These are phyloP conservation scores for Papilio gigon DNA, from an alignment of 2,888 invertebrate genomes.

Conservation along the genomic window DNA sequence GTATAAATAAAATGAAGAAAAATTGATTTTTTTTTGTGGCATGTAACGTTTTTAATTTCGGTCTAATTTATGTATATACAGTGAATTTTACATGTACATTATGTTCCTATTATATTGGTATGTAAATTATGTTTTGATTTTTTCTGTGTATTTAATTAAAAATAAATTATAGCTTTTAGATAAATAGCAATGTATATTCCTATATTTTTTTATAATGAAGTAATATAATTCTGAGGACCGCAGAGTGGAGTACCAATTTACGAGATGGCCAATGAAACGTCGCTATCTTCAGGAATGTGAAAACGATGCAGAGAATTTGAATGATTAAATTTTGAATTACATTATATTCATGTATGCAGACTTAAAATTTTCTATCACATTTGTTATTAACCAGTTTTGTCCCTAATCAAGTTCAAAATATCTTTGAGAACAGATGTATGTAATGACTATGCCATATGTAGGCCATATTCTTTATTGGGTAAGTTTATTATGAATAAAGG, in stretches of 20 bases:
- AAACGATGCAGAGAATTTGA: too few species aligned
- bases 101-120: not conserved
- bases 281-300: too few species aligned
- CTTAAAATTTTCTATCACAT: not conserved
- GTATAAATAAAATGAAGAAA: not conserved
- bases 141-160: not conserved
- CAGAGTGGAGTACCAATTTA: too few species aligned
- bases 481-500: constrained; percentile 35
- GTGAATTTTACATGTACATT: constrained; percentile 3
- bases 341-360: too few species aligned
- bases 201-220: not conserved
- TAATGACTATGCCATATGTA: constrained; percentile 35
- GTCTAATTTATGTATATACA: not conserved
- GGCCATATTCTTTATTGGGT: constrained; percentile 34
- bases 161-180: not conserved
- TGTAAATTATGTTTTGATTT: not conserved
- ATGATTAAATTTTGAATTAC: too few species aligned
- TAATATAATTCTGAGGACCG: too few species aligned
- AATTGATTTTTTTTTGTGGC: not conserved
- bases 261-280: too few species aligned
- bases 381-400: not conserved
- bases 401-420: not conserved
- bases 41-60: not conserved
- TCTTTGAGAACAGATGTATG: not conserved
- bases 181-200: not conserved